These are phyloP conservation scores for Taeniopygia guttata DNA, from an alignment of 2,797 vertebrate species.

Conservation along the genomic window DNA sequence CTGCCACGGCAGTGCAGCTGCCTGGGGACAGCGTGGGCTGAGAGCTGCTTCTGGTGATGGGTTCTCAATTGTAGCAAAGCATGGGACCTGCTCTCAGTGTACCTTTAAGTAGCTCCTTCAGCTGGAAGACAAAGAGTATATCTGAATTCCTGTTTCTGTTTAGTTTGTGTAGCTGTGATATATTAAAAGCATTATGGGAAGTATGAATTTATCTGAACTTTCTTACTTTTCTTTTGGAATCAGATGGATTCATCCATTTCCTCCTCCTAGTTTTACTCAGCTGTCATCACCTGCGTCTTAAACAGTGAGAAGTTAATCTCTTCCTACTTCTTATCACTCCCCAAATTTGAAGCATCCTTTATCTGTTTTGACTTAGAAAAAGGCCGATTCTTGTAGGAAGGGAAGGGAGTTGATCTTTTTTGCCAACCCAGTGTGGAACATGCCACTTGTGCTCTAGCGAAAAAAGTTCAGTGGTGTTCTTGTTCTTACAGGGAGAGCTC, in stretches of 20 bases:
- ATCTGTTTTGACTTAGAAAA: not conserved
- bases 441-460: not conserved
- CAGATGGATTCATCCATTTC: not conserved
- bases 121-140: not conserved
- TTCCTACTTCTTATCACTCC: not conserved
- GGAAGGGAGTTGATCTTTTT: not conserved
- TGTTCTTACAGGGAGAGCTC: not conserved
- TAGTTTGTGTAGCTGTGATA: not conserved
- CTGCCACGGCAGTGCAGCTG: not conserved
- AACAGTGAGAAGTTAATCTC: not conserved
- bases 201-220: not conserved
- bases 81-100: not conserved
- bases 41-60: no score
- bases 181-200: not conserved
- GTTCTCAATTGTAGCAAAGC: not conserved
- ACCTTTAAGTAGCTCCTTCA: not conserved
- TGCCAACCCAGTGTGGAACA: not conserved
- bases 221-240: not conserved
- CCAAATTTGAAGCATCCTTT: not conserved
- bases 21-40: fast-evolving
- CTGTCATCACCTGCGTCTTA: not conserved
- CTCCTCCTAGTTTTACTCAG: not conserved
- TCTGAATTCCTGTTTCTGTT: not conserved
- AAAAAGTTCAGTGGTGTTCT: not conserved
- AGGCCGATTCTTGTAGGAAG: not conserved